Evolutionary conservation across 2,113 vertebrate genomes (phyloP).

Genomic region (Pluvianellus socialis): DNA sequence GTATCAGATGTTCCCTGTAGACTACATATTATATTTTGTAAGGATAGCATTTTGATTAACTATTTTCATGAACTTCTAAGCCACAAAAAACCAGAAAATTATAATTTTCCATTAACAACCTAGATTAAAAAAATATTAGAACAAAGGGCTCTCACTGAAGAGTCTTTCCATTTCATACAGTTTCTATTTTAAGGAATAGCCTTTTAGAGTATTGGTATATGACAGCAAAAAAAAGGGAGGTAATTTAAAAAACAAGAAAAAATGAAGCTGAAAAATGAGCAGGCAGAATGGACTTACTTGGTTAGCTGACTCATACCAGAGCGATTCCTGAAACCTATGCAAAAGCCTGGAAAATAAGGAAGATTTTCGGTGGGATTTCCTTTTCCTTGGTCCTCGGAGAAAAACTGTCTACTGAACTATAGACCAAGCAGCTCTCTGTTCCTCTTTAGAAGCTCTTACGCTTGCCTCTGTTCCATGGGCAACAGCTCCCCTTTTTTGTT

Average conservation of each 20-base stretch:
- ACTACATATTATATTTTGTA: background rate
- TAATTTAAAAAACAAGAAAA: background rate
- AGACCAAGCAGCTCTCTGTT: background rate
- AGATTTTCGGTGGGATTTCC: constrained; percentile 22
- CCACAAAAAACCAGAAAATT: background rate
- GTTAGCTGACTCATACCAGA: background rate
- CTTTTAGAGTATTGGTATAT: background rate
- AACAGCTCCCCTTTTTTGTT: background rate
- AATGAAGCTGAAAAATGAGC: background rate
- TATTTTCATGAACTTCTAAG: background rate
- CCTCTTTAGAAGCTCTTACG: background rate
- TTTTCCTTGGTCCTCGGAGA: background rate
- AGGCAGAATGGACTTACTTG: background rate
- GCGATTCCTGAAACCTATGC: background rate
- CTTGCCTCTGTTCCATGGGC: background rate
- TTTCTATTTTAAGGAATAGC: background rate
- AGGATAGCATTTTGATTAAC: background rate
- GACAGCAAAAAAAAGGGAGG: background rate
- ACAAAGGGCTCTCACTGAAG: background rate
- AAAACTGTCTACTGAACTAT: background rate
- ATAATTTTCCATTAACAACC: background rate
- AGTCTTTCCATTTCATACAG: background rate
- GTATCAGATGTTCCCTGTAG: background rate
- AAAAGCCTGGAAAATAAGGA: constrained; percentile 36
- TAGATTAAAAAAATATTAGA: background rate